A percentile compares a stretch with the other conserved stretches of the same genome.
Evolutionary conservation across 2,113 vertebrate genomes (phyloP).

Genomic region (Brachionichthys hirsutus): DNA sequence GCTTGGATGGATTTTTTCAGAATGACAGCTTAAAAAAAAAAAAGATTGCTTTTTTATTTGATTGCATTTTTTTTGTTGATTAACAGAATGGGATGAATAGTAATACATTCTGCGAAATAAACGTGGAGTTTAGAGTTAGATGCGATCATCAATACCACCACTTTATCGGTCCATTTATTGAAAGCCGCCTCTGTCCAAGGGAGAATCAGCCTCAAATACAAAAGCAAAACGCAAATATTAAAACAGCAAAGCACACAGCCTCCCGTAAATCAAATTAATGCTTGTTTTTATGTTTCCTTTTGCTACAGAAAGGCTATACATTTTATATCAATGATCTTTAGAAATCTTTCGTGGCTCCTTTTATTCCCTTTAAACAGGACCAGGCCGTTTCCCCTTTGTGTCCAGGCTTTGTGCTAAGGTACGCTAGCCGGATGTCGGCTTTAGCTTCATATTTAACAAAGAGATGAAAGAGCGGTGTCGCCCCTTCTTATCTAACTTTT

Average conservation of each 20-base stretch:
- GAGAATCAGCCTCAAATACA: background rate
- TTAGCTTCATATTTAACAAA: background rate
- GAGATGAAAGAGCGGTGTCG: background rate
- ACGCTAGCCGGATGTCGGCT: background rate
- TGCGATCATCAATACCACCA: background rate
- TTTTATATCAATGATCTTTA: background rate
- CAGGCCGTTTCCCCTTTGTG: background rate
- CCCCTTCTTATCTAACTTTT: background rate
- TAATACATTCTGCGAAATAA: background rate
- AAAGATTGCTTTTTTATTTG: too few species aligned
- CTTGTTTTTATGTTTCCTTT: too few species aligned
- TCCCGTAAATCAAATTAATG: too few species aligned
- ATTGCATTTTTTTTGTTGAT: too few species aligned
- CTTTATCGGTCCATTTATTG: background rate
- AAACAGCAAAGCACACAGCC: too few species aligned
- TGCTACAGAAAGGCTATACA: background rate
- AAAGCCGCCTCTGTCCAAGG: background rate
- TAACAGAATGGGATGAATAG: background rate
- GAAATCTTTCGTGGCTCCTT: background rate
- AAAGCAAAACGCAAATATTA: too few species aligned
- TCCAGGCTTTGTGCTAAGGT: background rate
- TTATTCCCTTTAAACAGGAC: background rate
- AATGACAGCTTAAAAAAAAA: too few species aligned
- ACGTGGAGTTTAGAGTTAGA: background rate
- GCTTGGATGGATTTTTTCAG: too few species aligned